Percentiles rank a stretch among this genome's conserved stretches.
These are phyloP conservation scores for Hoplias malabaricus DNA, from an alignment of 2,113 vertebrate species.

Conservation along the genomic window DNA sequence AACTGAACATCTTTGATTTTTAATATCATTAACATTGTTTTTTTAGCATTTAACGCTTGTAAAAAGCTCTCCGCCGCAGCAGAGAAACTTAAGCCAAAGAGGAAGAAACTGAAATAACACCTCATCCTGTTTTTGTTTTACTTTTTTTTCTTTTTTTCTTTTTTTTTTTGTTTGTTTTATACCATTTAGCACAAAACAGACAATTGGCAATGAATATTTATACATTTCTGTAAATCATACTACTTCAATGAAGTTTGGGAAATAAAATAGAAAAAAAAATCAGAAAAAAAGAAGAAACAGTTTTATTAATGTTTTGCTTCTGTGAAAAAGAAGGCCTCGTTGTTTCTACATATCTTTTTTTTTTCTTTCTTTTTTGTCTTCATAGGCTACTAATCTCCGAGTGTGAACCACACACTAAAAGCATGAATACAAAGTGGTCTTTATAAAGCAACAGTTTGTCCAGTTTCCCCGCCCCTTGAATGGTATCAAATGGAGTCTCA, in stretches of 20 bases:
- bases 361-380: conserved; percentile 68
- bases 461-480: conserved; percentile 81
- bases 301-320: conserved; percentile 77
- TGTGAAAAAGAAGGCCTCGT: conserved; percentile 83
- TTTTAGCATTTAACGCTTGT: conserved; percentile 48
- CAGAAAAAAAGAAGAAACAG: conserved; percentile 75
- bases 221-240: conserved; percentile 67
- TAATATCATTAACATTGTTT: background rate
- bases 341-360: conserved; percentile 76
- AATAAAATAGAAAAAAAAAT: conserved; percentile 62
- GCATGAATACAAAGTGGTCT: conserved; percentile 96
- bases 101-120: conserved; percentile 54
- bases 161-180: conserved; percentile 30
- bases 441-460: conserved; percentile 90
- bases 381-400: conserved; percentile 72
- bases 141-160: background rate
- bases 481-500: conserved; percentile 80
- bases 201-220: conserved; percentile 67
- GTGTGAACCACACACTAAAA: conserved; percentile 76
- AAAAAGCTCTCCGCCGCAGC: conserved; percentile 59
- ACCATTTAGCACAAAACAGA: conserved; percentile 67
- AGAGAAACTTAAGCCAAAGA: conserved; percentile 52
- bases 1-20: conserved; percentile 47
- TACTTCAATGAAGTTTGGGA: conserved; percentile 67
- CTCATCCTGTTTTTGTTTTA: background rate